These are phyloP conservation scores for Larimichthys polyactis DNA, from an alignment of 2,113 vertebrate genomes.

Conservation along the genomic window DNA sequence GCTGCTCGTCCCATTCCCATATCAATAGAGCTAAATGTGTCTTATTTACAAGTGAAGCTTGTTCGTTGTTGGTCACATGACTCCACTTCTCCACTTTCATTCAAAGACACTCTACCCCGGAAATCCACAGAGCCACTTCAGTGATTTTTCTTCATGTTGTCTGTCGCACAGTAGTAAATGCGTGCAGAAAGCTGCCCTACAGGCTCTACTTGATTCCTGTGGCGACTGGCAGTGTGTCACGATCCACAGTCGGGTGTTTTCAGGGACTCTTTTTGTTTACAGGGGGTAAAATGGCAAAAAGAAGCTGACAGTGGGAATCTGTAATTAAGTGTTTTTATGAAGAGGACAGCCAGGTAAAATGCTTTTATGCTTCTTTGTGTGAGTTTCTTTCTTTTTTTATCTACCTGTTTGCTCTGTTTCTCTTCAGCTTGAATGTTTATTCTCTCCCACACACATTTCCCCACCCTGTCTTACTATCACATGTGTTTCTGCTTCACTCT, in stretches of 20 bases:
- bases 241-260: background rate
- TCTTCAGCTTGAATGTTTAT: slow-evolving; percentile 34
- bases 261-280: background rate
- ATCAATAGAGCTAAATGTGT: background rate
- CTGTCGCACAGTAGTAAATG: background rate
- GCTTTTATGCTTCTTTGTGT: background rate
- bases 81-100: slow-evolving; percentile 6
- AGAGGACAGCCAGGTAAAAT: slow-evolving; percentile 55
- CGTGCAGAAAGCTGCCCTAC: slow-evolving; percentile 59
- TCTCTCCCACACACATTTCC: slow-evolving; percentile 57
- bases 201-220: slow-evolving; percentile 71
- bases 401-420: background rate
- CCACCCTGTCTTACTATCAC: background rate
- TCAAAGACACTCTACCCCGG: slow-evolving; percentile 7
- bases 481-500: slow-evolving; percentile 25
- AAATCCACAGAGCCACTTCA: background rate
- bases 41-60: slow-evolving; percentile 6
- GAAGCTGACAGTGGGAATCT: slow-evolving; percentile 16
- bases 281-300: slow-evolving; percentile 16
- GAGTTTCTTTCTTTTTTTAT: background rate
- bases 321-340: slow-evolving; percentile 1
- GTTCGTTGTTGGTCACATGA: slow-evolving; percentile 29
- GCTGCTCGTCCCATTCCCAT: background rate
- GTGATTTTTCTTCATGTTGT: background rate
- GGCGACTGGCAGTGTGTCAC: slow-evolving; percentile 1